Conservation (phyloP, 2,113 vertebrate genomes). For the Amblyornis subalaris region DNA sequence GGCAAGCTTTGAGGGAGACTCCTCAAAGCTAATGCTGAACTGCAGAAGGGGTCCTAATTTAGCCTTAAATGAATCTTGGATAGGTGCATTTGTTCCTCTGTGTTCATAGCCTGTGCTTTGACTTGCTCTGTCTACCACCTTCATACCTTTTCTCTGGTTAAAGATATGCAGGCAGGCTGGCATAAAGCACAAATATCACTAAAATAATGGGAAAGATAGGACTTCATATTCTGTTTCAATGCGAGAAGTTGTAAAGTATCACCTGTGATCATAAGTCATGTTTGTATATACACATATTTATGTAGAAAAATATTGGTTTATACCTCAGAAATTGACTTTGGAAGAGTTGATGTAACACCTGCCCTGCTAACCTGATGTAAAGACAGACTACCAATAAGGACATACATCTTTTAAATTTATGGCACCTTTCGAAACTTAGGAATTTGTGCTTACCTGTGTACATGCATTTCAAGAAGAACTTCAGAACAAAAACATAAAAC, state of each 20-base stretch:
- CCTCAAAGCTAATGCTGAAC: not conserved
- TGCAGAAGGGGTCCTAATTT: not conserved
- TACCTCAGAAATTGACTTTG: not conserved
- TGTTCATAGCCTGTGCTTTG: not conserved
- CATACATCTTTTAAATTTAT: not conserved
- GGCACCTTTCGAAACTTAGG: not conserved
- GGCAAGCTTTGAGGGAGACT: not conserved
- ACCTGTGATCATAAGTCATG: not conserved
- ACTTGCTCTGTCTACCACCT: not conserved
- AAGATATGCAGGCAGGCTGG: not conserved
- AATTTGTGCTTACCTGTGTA: not conserved
- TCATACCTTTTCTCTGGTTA: not conserved
- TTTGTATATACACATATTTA: not conserved
- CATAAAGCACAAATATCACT: not conserved
- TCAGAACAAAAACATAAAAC: not conserved
- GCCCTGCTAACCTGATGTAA: not conserved
- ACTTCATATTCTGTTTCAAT: not conserved
- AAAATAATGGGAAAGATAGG: not conserved
- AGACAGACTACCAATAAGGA: not conserved
- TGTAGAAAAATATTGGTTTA: not conserved
- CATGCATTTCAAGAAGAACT: not conserved
- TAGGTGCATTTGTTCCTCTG: not conserved
- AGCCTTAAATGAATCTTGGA: not conserved
- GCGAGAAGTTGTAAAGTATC: not conserved
- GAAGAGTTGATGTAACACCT: not conserved